Percentiles rank a stretch among this genome's conserved stretches.
Evolutionary conservation across 2,113 vertebrate genomes (phyloP).

Genomic region (Eidolon helvum): DNA sequence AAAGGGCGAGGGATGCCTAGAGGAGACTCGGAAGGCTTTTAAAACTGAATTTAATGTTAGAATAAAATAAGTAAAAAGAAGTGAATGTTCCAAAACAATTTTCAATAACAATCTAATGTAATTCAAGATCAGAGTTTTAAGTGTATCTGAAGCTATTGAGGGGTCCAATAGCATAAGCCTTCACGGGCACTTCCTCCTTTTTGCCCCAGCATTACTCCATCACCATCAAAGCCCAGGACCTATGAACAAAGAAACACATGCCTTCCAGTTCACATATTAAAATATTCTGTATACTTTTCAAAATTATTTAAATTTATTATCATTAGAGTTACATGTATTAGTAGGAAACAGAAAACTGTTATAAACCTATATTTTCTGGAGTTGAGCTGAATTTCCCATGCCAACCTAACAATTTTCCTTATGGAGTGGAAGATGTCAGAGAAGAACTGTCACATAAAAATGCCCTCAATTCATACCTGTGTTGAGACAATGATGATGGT

Average conservation of each 20-base stretch:
- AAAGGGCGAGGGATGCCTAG: not conserved
- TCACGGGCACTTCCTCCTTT: not conserved
- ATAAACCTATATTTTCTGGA: not conserved
- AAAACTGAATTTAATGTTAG: constrained; percentile 54
- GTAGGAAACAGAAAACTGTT: not conserved
- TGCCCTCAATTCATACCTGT: not conserved
- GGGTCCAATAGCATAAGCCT: not conserved
- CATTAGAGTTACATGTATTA: not conserved
- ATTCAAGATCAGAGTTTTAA: constrained; percentile 56
- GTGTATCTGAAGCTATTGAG: not conserved
- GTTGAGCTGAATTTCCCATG: not conserved
- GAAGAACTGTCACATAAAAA: not conserved
- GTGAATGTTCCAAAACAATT: constrained; percentile 37
- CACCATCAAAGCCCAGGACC: not conserved
- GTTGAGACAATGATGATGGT: not conserved
- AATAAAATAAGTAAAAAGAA: constrained; percentile 50
- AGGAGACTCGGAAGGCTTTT: constrained; percentile 18
- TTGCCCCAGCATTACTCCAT: not conserved
- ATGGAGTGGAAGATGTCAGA: not conserved
- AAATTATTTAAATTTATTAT: not conserved
- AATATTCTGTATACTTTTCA: not conserved
- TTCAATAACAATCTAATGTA: constrained; percentile 41
- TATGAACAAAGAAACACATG: not conserved
- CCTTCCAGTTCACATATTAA: not conserved
- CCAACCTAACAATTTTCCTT: not conserved